Percentiles rank a stretch among this genome's conserved stretches.
phyloP scores from a whole-genome alignment of 2,113 vertebrate genomes.

The Ochotona princeps region DNA sequence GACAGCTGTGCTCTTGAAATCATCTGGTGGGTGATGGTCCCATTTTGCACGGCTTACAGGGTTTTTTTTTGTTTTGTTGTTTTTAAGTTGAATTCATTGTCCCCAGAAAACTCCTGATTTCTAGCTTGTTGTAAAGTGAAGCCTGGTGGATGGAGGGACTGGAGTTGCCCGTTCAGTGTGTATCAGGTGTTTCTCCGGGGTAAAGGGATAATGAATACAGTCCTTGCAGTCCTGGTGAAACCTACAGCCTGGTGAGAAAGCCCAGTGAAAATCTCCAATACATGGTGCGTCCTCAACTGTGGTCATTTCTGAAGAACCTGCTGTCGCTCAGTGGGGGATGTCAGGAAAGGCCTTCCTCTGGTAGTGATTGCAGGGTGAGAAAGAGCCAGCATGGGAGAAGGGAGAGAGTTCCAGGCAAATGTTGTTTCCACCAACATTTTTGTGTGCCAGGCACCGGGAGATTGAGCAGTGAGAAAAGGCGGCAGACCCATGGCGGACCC shows the following conservation, averaged over 20 bases:
- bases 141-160: background rate
- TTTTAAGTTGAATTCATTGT: too few species aligned
- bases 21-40: too few species aligned
- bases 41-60: too few species aligned
- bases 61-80: too few species aligned
- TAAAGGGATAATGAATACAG: background rate
- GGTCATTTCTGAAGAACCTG: too few species aligned
- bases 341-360: too few species aligned
- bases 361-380: background rate
- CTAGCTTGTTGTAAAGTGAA: background rate
- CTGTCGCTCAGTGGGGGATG: too few species aligned
- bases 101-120: too few species aligned
- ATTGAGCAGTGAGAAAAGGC: too few species aligned
- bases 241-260: background rate
- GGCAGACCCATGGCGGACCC: too few species aligned
- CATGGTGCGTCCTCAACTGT: too few species aligned
- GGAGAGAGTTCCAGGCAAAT: background rate
- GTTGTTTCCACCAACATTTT: background rate
- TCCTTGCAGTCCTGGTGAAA: background rate
- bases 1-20: background rate
- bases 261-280: too few species aligned
- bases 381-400: background rate
- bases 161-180: background rate
- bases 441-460: background rate
- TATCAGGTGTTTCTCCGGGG: background rate